Base-by-base conservation (phyloP, 2,888 invertebrate species). In the Drosophila nigricruria region DNA sequence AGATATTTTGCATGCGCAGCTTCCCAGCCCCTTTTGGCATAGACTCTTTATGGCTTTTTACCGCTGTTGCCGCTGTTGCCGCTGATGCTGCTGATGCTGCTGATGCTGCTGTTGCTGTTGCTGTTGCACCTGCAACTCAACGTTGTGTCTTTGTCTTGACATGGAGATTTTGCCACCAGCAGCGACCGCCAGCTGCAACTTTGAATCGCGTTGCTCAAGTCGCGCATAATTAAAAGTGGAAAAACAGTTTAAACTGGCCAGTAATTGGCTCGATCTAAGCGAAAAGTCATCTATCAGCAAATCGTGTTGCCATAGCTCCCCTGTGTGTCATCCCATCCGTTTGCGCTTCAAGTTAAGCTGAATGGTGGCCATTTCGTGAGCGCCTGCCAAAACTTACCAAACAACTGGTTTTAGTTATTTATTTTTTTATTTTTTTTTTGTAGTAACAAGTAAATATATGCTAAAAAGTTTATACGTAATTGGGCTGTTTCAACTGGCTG, bases 141-240 rank as follows among this genome's bases (percentile, higher is more conserved):
- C 53, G 69, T 64, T 64, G 49, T 49, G 69, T 57, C 61, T 86
- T 64, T 75, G 64, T 81, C 69, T 62, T 65, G 89, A 80, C 87
- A 78, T 81, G 73, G 63, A 73, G 63, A 73, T 73, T 58, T 58
- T 70, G 79, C 73, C 88, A 83, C 66, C 84, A 83, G 75, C 82
- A 74, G 67, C 56, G 70, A 27, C 16, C 38, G 45, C 30, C 73
- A 78, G 79, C 65, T 67, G 77, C 70, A 77, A 53, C 56, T 30
- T 27, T 10, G 23, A 25, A 9, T 58, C 27, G 62, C 67, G 61
- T 75, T 75, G 62, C 73, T 67, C 78, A 60, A 79, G 69, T 49
- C 62, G 68, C 56, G 82, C 82, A 82, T 82, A 82, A 82, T 82
- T 82, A 88, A 88, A 88, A 79, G 77, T 69, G 70, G 74, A 76